Conservation (phyloP, 2,113 vertebrate genomes). For the Egretta garzetta region DNA sequence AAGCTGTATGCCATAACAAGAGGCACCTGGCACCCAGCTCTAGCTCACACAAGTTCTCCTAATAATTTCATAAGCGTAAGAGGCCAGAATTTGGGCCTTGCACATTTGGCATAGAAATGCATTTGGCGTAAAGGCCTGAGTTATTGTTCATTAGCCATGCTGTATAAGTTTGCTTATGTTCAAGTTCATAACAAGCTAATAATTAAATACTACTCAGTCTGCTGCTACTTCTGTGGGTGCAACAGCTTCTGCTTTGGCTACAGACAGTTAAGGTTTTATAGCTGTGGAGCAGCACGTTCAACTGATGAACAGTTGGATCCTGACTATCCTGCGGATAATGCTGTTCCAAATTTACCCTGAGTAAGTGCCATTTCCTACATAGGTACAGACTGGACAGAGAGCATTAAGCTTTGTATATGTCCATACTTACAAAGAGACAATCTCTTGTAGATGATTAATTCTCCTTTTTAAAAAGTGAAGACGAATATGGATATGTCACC, state of each 20-base stretch:
- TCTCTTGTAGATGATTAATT: not conserved
- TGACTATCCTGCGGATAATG: not conserved
- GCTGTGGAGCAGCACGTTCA: not conserved
- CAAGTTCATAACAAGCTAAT: not conserved
- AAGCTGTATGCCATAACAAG: not conserved
- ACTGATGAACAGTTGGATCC: not conserved
- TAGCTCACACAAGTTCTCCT: not conserved
- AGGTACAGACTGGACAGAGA: not conserved
- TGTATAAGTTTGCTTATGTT: not conserved
- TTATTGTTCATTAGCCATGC: not conserved
- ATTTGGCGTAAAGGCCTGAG: not conserved
- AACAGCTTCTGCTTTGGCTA: not conserved
- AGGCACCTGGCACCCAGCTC: not conserved
- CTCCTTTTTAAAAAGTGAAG: not conserved
- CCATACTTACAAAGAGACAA: not conserved
- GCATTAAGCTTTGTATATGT: not conserved
- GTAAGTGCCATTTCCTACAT: not conserved
- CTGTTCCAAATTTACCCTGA: not conserved
- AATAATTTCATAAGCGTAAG: not conserved
- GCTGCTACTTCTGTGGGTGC: not conserved
- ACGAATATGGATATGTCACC: not conserved
- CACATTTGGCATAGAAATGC: accelerated
- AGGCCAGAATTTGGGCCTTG: not conserved
- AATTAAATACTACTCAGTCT: not conserved
- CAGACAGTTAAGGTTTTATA: not conserved